Conservation (phyloP, 92 coral and sea anemone genomes). For the Phymanthus crucifer region DNA sequence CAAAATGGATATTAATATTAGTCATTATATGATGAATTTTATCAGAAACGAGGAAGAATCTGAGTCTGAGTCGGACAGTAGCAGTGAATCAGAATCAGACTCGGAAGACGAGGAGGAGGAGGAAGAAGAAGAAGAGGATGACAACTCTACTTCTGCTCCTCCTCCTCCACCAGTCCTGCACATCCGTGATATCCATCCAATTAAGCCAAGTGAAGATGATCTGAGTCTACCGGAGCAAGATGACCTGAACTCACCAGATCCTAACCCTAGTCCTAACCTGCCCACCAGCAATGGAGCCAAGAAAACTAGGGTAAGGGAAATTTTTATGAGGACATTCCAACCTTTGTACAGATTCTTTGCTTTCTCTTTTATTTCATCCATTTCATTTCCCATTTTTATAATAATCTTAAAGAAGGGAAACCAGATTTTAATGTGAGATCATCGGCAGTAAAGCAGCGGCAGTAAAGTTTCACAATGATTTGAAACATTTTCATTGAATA, state of each 20-base stretch:
- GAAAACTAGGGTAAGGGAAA: background rate
- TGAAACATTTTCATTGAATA: too few species aligned
- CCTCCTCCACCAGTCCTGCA: constrained; percentile 7
- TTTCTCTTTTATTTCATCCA: too few species aligned
- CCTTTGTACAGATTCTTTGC: too few species aligned
- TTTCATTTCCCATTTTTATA: too few species aligned
- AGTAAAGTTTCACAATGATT: too few species aligned
- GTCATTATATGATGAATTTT: background rate
- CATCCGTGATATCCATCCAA: constrained; percentile 28
- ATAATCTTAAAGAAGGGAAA: too few species aligned
- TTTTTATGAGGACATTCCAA: too few species aligned
- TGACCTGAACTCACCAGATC: background rate
- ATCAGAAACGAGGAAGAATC: constrained; percentile 47
- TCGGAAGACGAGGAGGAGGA: constrained; percentile 67
- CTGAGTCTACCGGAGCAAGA: constrained; percentile 14
- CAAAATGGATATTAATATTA: background rate
- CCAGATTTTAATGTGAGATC: too few species aligned
- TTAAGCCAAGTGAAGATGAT: constrained; percentile 31
- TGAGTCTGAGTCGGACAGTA: constrained; percentile 74
- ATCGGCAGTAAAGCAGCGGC: too few species aligned
- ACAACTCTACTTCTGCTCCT: background rate
- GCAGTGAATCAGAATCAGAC: constrained; percentile 82
- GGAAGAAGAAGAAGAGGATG: constrained; percentile 39
- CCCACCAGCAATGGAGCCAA: background rate
- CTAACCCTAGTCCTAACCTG: constrained; percentile 12